Evolutionary conservation across 2,113 vertebrate species (phyloP).

Genomic region (Bos indicus): DNA sequence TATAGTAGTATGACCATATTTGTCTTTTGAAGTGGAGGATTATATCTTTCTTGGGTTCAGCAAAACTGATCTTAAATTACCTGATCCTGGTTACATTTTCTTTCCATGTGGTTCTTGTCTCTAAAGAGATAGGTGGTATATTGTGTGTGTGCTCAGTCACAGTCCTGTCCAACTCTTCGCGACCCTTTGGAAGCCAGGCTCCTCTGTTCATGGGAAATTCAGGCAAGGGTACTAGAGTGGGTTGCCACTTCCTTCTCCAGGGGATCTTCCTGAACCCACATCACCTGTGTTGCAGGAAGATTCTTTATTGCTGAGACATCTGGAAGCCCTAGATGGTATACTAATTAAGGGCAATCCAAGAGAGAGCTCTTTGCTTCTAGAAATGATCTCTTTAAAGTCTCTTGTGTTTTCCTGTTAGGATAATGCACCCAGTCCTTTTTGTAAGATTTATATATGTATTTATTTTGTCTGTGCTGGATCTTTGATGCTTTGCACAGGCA

Average conservation of each 20-base stretch:
- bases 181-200: neutral
- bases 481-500: neutral
- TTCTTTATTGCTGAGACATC: neutral
- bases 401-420: neutral
- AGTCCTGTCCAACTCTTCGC: neutral
- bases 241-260: neutral
- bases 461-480: neutral
- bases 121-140: neutral
- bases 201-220: neutral
- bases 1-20: neutral
- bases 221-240: neutral
- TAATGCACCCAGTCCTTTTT: neutral
- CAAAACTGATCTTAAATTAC: neutral
- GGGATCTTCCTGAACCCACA: neutral
- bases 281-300: neutral
- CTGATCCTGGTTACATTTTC: neutral
- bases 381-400: neutral
- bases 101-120: neutral
- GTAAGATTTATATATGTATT: neutral
- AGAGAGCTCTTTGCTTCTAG: neutral
- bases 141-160: neutral
- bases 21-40: neutral
- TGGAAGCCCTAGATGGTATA: neutral
- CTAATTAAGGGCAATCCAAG: neutral
- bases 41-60: neutral